Evolutionary conservation across 2,113 vertebrate species (phyloP).

Genomic region (Onychostruthus taczanowskii): DNA sequence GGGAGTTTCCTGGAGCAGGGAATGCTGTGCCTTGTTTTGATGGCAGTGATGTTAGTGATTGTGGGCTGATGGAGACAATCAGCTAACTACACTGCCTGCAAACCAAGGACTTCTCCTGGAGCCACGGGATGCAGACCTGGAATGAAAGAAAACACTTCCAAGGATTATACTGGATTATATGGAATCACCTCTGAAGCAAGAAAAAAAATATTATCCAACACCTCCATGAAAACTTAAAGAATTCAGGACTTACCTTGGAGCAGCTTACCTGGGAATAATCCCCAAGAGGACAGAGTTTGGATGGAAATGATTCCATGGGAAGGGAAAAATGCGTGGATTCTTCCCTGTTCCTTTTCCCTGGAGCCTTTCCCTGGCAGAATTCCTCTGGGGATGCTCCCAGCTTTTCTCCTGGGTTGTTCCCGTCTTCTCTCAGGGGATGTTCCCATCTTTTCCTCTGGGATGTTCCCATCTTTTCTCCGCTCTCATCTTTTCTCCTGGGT

Average conservation of each 20-base stretch:
- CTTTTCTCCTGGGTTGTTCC: no score
- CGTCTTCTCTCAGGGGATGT: no score
- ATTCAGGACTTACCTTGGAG: not conserved
- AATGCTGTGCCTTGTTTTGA: slow-evolving; percentile 79
- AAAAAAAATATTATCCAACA: no score
- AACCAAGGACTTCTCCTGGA: slow-evolving; percentile 74
- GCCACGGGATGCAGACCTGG: not conserved
- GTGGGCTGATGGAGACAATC: slow-evolving; percentile 74
- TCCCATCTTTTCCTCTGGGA: not conserved
- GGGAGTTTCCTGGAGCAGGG: not conserved
- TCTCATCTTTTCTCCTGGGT: no score
- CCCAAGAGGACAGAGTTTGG: not conserved
- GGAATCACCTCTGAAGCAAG: no score
- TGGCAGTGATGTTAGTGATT: slow-evolving; percentile 91
- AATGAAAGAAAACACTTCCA: not conserved
- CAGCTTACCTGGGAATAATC: slow-evolving; percentile 16
- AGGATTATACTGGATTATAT: not conserved
- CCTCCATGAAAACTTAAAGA: not conserved
- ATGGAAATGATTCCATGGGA: not conserved
- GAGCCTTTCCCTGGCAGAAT: not conserved
- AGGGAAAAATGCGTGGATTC: not conserved
- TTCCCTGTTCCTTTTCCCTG: not conserved
- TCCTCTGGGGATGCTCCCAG: not conserved
- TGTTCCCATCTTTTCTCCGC: no score
- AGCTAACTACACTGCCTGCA: slow-evolving; percentile 93